These are phyloP conservation scores for Porites rus DNA, from an alignment of 92 coral and sea anemone genomes.

Conservation along the genomic window DNA sequence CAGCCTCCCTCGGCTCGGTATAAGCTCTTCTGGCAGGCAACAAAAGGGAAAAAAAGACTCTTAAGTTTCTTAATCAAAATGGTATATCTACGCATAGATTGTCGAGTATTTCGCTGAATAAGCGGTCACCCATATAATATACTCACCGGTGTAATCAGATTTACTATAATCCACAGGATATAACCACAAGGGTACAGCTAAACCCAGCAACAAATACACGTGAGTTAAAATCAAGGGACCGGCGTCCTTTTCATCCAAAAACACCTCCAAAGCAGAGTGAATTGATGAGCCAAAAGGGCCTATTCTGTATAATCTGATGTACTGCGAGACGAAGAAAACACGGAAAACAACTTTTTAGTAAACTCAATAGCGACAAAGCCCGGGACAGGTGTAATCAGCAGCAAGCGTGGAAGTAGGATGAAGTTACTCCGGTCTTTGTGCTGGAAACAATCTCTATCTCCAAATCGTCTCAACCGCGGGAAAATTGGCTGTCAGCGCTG, in stretches of 20 bases:
- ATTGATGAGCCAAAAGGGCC: slow-evolving; percentile 82
- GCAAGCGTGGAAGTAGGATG: background rate
- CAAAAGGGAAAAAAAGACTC: too few species aligned
- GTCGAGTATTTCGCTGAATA: too few species aligned
- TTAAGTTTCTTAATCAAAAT: too few species aligned
- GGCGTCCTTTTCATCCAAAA: slow-evolving; percentile 88
- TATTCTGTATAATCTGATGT: slow-evolving; percentile 77
- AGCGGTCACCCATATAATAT: too few species aligned
- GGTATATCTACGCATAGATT: too few species aligned
- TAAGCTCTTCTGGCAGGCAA: too few species aligned
- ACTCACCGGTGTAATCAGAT: slow-evolving; percentile 60
- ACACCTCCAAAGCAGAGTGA: slow-evolving; percentile 69
- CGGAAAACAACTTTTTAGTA: too few species aligned
- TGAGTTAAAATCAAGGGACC: slow-evolving; percentile 92
- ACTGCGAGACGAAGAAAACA: slow-evolving; percentile 54
- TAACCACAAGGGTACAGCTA: slow-evolving; percentile 92
- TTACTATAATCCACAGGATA: slow-evolving; percentile 73
- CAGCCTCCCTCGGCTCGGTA: too few species aligned
- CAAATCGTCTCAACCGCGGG: background rate
- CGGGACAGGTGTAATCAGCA: background rate
- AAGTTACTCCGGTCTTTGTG: too few species aligned
- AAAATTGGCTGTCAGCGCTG: background rate
- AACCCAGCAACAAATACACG: slow-evolving; percentile 87
- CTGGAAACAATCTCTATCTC: too few species aligned
- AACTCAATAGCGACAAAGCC: background rate